Evolutionary conservation across 53 echinoderm and acorn worm species (phyloP).

Genomic region (Patiria pectinifera): DNA sequence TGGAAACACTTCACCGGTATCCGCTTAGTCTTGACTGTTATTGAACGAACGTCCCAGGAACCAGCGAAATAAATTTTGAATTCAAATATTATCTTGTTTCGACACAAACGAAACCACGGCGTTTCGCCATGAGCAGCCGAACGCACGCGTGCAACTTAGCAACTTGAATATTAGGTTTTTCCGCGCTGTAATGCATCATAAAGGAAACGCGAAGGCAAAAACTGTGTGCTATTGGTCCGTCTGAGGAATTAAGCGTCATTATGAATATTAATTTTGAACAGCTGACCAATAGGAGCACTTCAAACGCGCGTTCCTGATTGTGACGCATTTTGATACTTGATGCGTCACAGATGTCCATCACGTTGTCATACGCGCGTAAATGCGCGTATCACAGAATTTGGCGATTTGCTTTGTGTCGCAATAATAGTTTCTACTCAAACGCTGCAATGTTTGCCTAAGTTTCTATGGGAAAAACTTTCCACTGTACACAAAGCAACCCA

Average conservation of each 20-base stretch:
- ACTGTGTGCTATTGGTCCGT: neutral
- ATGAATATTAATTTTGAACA: neutral
- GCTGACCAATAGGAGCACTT: no score
- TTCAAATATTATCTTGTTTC: neutral
- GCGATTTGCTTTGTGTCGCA: conserved; percentile 4
- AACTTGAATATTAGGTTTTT: neutral
- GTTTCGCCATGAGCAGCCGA: neutral
- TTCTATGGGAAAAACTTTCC: conserved; percentile 14
- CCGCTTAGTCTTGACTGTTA: neutral
- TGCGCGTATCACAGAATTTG: no score
- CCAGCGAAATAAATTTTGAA: neutral
- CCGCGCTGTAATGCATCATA: no score
- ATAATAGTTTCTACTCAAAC: neutral
- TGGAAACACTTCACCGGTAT: no score
- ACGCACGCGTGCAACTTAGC: neutral
- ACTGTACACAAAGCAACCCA: neutral
- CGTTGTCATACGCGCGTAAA: no score
- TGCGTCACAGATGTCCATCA: no score
- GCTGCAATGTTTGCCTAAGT: neutral
- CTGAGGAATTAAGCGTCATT: neutral
- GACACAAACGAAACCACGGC: neutral
- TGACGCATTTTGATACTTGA: no score
- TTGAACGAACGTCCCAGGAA: neutral
- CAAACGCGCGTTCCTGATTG: no score
- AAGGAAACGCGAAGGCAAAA: neutral